Evolutionary conservation across 2,113 vertebrate species (phyloP).

Genomic region (Stictonetta naevosa): DNA sequence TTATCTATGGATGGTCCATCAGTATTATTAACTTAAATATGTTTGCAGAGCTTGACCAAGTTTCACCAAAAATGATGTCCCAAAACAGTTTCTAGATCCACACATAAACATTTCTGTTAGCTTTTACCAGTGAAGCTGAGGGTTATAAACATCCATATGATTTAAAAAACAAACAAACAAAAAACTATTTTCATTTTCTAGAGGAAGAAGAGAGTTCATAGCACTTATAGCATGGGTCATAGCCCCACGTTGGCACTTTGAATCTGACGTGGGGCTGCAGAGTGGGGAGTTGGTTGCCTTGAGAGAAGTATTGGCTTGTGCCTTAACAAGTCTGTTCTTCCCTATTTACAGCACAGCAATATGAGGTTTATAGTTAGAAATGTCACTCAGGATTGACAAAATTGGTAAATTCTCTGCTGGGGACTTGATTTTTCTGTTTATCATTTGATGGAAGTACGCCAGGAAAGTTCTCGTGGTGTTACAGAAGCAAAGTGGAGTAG

Average conservation of each 20-base stretch:
- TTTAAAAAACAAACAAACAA: not conserved
- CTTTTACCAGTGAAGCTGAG: not conserved
- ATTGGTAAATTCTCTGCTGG: not conserved
- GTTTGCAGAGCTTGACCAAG: not conserved
- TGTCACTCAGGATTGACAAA: not conserved
- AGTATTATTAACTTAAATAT: not conserved
- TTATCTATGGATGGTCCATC: not conserved
- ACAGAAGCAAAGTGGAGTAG: not conserved
- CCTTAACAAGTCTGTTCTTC: not conserved
- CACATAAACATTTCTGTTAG: too few species aligned
- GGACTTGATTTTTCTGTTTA: not conserved
- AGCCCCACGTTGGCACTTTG: too few species aligned
- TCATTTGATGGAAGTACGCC: not conserved
- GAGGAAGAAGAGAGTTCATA: not conserved
- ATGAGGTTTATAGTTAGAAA: not conserved
- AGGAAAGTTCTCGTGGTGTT: not conserved
- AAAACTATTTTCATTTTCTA: not conserved
- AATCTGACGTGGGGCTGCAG: not conserved
- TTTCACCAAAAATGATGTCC: not conserved
- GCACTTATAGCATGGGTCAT: too few species aligned
- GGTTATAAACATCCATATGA: not conserved
- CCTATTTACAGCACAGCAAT: not conserved
- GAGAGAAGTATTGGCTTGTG: not conserved
- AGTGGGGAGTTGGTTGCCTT: accelerated
- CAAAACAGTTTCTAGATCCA: not conserved